Evolutionary conservation across 2,888 invertebrate genomes (phyloP), one percentile per base, ranked within the genome.

Genomic region (Micoletzkya japonica): DNA sequence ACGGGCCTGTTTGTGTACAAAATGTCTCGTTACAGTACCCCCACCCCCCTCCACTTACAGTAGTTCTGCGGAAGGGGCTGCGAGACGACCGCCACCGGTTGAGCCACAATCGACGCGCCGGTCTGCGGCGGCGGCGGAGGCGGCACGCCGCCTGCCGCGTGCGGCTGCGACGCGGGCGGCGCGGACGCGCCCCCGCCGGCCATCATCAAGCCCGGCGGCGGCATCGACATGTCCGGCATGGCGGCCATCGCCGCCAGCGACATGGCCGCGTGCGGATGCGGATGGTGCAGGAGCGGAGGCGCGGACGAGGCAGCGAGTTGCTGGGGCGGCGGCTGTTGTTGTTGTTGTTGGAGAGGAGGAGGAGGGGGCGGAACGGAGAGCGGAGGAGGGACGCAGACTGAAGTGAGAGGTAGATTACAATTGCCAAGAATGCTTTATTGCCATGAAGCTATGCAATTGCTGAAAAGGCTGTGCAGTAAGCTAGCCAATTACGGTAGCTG

Each of bases 341-440:
- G 71, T 26, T 71, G 70, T 30, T 61, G 68, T 4, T 56, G 60
- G 1, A 17, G 66, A 4, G 66, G 70, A 0, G 70, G 63, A 1
- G 57, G 67, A 17, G 24, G 68, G 20, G 34, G 32, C 30, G 56
- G 59, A 34, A 49, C n/a, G 17, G 50, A 61, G n/a, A 30, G 70
- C 30, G 49, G 70, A 4, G 54, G 57, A 2, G 49, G 70, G 14
- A 44, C 20, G 44, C 44, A n/a, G 63, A 58, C 3, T 64, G 56
- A 10, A 56, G 14, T 17, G 49, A 44, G 49, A 44, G n/a, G 49
- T 44, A 17, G n/a, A 17, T 44, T 44, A n/a, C 14, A 44, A n/a
- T 14, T n/a, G 49, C 14, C n/a, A n/a, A n/a, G n/a, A n/a, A n/a
- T n/a, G n/a, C n/a, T n/a, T n/a, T n/a, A n/a, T n/a, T n/a, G n/a